phyloP scores from a whole-genome alignment of 2,888 invertebrate species.

The Phaonia tiefii region DNA sequence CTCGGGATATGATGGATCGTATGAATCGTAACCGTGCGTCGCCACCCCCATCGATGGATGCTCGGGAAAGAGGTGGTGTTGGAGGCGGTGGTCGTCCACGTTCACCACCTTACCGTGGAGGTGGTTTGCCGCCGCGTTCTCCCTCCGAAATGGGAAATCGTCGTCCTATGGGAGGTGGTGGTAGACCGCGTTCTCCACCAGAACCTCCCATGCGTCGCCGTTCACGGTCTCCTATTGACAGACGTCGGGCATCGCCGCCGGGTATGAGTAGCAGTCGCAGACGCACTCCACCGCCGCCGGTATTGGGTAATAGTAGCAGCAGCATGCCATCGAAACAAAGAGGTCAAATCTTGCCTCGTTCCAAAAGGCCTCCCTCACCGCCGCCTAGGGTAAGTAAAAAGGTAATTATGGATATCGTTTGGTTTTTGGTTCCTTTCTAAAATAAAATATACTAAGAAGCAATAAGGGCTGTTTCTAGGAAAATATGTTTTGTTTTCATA shows the following conservation, averaged over 20 bases:
- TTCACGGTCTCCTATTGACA: conserved; percentile 77
- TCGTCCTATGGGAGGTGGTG: conserved; percentile 71
- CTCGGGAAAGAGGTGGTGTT: conserved; percentile 67
- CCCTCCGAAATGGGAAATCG: conserved; percentile 75
- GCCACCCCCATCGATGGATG: conserved; percentile 75
- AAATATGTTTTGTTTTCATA: too few relatives aligned
- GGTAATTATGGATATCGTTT: neutral
- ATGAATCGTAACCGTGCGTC: conserved; percentile 79
- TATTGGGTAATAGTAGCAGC: conserved; percentile 58
- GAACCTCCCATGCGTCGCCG: conserved; percentile 78
- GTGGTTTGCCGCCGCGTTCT: conserved; percentile 75
- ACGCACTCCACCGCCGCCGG: conserved; percentile 76
- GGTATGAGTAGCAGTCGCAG: conserved; percentile 71
- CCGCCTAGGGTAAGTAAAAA: conserved; percentile 79
- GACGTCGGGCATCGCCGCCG: conserved; percentile 71
- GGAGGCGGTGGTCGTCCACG: conserved; percentile 75
- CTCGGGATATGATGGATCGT: conserved; percentile 72
- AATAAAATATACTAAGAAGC: too few relatives aligned
- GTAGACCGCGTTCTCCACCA: conserved; percentile 77
- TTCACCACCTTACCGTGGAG: conserved; percentile 75
- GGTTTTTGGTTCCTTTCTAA: too few relatives aligned
- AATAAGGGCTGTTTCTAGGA: too few relatives aligned
- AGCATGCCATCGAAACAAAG: conserved; percentile 74
- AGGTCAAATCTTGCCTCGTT: conserved; percentile 78
- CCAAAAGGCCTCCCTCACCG: conserved; percentile 80